Evolutionary conservation across 1,140 invertebrate genomes (phyloP), one percentile per base, ranked within the genome.

Genomic region (Heliconius hewitsoni): DNA sequence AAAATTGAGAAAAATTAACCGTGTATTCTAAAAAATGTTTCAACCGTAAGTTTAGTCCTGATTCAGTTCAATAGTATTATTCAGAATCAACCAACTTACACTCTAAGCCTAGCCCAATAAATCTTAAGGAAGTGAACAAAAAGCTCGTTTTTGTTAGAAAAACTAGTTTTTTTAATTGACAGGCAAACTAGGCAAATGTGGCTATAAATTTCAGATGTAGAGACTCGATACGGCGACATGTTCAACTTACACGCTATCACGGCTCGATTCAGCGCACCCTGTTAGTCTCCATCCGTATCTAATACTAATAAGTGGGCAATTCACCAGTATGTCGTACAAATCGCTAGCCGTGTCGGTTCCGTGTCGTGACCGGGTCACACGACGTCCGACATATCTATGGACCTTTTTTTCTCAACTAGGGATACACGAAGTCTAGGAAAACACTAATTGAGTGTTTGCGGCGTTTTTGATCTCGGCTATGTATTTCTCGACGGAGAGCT

Each of bases 291-390:
- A 79, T 79, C 78, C 78, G 78, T 71, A 79, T 79, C 79, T 80
- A 80, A 73, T 66, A 76, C 74, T 73, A 46, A 75, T 77, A 80
- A 81, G 79, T 81, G 79, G 79, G 79, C 72, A 46, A 81, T 81
- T 77, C 75, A 27, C 77, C 71, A 76, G 71, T 73, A 80, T 70
- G 75, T 81, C 55, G 76, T 73, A 74, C 72, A 77, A 71, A 74
- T 66, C 80, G 72, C 34, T 46, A 9, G 57, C 77, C 81, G 75
- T 79, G 77, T 84, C 82, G 84, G 88, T 85, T 93, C 91, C 90
- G 89, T 86, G 84, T 83, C 80, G 84, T 91, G 87, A 93, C 90
- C 90, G 77, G 90, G 90, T 89, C 89, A 90, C 78, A 73, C 81
- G 76, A 79, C 79, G 85, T 83, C 85, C 86, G 87, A 86, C 82